Conservation (phyloP, 2,888 invertebrate species). For the Dimorphilus gyrociliatus region DNA sequence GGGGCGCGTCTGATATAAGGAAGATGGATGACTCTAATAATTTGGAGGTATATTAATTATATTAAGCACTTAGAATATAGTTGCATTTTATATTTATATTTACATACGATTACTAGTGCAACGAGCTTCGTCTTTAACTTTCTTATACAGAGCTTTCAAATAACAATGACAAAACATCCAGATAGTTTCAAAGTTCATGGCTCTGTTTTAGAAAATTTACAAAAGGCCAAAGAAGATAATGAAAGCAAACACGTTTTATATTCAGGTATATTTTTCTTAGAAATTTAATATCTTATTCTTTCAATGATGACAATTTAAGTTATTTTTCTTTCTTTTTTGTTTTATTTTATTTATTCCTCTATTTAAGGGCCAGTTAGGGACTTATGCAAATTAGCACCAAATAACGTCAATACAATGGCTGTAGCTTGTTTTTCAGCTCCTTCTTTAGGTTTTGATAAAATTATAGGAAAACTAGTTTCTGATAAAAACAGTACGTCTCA, state of each 20-base stretch:
- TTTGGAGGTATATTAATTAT: slow-evolving; percentile 37
- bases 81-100: slow-evolving; percentile 5
- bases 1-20: slow-evolving; percentile 44
- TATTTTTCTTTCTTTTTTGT: not conserved
- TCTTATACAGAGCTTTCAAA: slow-evolving; percentile 35
- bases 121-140: not conserved
- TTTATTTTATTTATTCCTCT: not conserved
- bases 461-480: slow-evolving; percentile 39
- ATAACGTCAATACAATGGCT: slow-evolving; percentile 47
- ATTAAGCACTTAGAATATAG: slow-evolving; percentile 1
- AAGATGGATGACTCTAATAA: slow-evolving; percentile 43
- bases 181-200: slow-evolving; percentile 39
- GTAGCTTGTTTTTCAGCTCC: slow-evolving; percentile 42
- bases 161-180: slow-evolving; percentile 44
- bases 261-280: slow-evolving; percentile 1
- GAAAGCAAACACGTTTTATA: not conserved
- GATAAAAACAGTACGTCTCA: too few species aligned
- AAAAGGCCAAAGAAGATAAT: slow-evolving; percentile 18
- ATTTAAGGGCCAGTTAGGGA: slow-evolving; percentile 40
- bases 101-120: slow-evolving; percentile 6
- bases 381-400: slow-evolving; percentile 43
- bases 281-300: not conserved
- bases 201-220: slow-evolving; percentile 36
- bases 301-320: not conserved
- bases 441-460: slow-evolving; percentile 42